A percentile compares a stretch with the other conserved stretches of the same genome.
Conservation (phyloP, 2,888 invertebrate species). For the Oscheius sp. region DNA sequence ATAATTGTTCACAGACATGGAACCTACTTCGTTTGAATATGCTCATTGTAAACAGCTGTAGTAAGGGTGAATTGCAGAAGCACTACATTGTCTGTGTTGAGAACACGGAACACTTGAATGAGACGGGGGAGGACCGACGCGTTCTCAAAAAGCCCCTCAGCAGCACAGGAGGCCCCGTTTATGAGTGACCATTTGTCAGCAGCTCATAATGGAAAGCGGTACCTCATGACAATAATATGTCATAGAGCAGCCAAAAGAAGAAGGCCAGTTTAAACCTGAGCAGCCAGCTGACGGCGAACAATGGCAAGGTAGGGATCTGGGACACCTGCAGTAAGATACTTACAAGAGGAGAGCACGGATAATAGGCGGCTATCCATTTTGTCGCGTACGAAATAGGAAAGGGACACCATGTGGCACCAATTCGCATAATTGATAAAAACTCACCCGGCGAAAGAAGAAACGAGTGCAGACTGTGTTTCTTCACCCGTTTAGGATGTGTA, state of each 20-base stretch:
- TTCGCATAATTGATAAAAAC: slow-evolving; percentile 9
- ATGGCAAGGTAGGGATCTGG: slow-evolving; percentile 11
- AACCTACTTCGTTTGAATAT: slow-evolving; percentile 28
- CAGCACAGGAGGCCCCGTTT: slow-evolving; percentile 24
- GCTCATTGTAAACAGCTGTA: slow-evolving; percentile 21
- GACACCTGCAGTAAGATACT: neutral
- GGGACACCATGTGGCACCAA: no score
- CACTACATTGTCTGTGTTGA: slow-evolving; percentile 7
- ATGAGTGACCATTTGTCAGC: slow-evolving; percentile 50
- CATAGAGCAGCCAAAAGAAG: slow-evolving; percentile 5
- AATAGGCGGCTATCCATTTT: slow-evolving; percentile 24
- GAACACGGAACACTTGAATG: slow-evolving; percentile 34
- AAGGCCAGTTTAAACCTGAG: slow-evolving; percentile 18
- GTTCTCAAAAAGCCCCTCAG: slow-evolving; percentile 23
- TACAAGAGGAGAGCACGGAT: slow-evolving; percentile 27
- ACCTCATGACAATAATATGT: slow-evolving; percentile 32
- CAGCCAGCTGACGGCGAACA: neutral
- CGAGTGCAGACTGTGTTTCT: slow-evolving; percentile 26
- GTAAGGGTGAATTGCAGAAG: slow-evolving; percentile 14
- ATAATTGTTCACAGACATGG: neutral
- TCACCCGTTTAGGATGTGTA: slow-evolving; percentile 24
- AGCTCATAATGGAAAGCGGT: slow-evolving; percentile 45
- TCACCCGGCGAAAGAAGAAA: slow-evolving; percentile 31
- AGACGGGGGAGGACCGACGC: slow-evolving; percentile 22
- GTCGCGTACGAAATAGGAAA: neutral